Percentiles rank a stretch among this genome's conserved stretches.
phyloP scores from a whole-genome alignment of 2,113 vertebrate genomes.

The Semnornis frantzii region DNA sequence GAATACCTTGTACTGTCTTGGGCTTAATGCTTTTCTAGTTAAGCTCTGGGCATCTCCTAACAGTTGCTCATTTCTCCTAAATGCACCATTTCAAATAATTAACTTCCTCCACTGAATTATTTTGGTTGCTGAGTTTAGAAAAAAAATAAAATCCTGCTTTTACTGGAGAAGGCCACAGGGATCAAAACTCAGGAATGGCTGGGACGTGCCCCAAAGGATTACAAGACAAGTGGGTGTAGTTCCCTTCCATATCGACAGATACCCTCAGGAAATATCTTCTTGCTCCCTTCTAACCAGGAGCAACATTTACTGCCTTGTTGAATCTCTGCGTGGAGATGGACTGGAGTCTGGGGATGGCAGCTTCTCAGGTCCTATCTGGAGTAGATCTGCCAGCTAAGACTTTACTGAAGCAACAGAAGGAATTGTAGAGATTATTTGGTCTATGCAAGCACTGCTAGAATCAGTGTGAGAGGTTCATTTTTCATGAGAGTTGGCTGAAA shows the following conservation, averaged over 20 bases:
- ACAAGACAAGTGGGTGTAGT: neutral
- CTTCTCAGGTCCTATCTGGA: neutral
- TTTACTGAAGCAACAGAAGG: neutral
- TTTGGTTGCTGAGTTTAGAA: neutral
- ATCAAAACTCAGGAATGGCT: neutral
- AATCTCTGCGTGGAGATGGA: neutral
- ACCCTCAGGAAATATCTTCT: neutral
- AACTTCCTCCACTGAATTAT: neutral
- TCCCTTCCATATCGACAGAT: neutral
- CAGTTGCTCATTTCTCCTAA: neutral
- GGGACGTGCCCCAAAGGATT: neutral
- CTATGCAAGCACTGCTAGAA: neutral
- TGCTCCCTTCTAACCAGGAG: neutral
- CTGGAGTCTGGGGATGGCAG: neutral
- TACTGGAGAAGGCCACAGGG: neutral
- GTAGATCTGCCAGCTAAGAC: neutral
- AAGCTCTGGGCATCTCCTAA: neutral
- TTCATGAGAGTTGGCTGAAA: neutral
- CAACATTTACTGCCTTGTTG: neutral
- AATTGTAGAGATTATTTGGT: neutral
- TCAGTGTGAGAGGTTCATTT: fast-evolving
- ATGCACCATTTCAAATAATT: neutral
- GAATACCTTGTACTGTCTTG: neutral
- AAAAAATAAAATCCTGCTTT: neutral
- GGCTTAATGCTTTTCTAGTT: neutral